Evolutionary conservation across 2,113 vertebrate genomes (phyloP).

Genomic region (Hipposideros armiger): DNA sequence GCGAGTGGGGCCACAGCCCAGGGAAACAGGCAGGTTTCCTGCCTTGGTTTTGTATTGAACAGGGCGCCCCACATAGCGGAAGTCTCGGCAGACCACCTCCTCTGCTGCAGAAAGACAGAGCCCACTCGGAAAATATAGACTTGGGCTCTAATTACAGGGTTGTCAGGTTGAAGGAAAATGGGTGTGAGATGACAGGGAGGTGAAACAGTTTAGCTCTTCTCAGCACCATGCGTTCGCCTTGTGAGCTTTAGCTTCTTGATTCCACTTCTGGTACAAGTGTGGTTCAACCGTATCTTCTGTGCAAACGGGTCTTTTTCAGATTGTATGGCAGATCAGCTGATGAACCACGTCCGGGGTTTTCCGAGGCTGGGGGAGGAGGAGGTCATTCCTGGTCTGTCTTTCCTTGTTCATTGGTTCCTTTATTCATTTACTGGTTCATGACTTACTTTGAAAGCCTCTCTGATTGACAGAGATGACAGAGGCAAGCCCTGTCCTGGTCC

Average conservation of each 20-base stretch:
- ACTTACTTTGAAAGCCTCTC: neutral
- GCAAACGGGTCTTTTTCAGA: neutral
- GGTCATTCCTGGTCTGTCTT: neutral
- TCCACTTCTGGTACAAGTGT: neutral
- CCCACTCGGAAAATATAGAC: neutral
- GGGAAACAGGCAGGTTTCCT: neutral
- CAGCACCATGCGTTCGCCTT: neutral
- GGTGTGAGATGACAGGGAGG: neutral
- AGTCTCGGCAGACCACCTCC: neutral
- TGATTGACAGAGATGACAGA: neutral
- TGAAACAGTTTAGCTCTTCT: slow-evolving; percentile 12
- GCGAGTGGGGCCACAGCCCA: neutral
- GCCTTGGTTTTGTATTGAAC: neutral
- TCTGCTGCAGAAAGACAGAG: slow-evolving; percentile 6
- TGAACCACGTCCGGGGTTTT: neutral
- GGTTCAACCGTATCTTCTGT: neutral
- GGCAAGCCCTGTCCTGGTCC: neutral
- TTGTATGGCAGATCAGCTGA: neutral
- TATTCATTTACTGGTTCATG: neutral
- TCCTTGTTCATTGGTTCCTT: neutral
- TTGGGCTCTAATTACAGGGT: neutral
- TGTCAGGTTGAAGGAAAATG: slow-evolving; percentile 14
- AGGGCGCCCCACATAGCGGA: neutral
- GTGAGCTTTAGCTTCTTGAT: neutral
- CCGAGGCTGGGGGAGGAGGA: neutral